Evolutionary conservation across 2,797 vertebrate species (phyloP), one percentile per base, ranked within the genome.

Genomic region (Acanthurus leucopareius): DNA sequence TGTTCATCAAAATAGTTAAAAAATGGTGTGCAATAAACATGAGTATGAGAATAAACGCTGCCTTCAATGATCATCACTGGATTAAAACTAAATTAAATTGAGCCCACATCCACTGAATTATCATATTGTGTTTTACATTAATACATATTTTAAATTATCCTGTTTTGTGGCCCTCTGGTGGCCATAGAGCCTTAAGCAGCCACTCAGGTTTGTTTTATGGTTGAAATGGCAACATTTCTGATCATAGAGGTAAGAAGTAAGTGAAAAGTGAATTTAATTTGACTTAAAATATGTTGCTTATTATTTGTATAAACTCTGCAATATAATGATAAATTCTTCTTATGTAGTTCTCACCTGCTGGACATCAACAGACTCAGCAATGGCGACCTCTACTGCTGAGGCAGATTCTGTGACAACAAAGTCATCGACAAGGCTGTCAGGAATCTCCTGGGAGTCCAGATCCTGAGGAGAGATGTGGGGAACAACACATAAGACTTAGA

Each of bases 331-430:
- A 0, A 13, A 51, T 42, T 73, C 3, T 16, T 44, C 5, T 54
- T 38, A 19, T 47, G 19, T 9, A 0, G n/a, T 48, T 51, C 69
- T 88, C 67, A 95, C 93, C 89, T 84, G 73, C 66, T 86, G 42
- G 7, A 51, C 56, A 68, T 42, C 77, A 35, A 68, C 53, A 38
- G 84, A 73, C 59, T 89, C 82, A 2, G 84, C 74, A 11, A 87
- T 77, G 60, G 82, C 80, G 1, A 67, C 82, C 35, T 92, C 83
- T 19, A 80, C 87, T 10, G 82, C 87, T 17, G 75, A 40, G 11
- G 77, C 82, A 4, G 88, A 82, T 56, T 90, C 91, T 44, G 90
- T 92, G 71, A 86, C 70, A 14, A 89, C 87, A 59, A 86, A 91
- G 79, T 93, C 90, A 7, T 93, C 91, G 11, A 80, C 75, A 32